Percentiles rank a stretch among this genome's conserved stretches.
Conservation (phyloP, 2,113 vertebrate species). For the Lichenostomus cassidix region DNA sequence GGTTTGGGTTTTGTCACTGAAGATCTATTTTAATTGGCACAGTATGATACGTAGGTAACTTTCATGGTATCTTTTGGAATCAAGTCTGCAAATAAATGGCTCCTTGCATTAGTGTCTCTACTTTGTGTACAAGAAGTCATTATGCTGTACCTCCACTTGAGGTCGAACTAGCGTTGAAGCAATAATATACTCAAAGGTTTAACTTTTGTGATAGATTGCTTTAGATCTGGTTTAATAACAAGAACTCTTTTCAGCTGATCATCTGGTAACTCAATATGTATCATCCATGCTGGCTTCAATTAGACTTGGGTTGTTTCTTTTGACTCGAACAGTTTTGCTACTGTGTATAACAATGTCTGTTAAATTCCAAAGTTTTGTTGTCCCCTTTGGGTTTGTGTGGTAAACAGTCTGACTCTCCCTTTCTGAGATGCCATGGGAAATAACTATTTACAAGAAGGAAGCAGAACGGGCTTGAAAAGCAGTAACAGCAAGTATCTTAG, state of each 20-base stretch:
- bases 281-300: slow-evolving; percentile 1
- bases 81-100: background rate
- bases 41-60: background rate
- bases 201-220: background rate
- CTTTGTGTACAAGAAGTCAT: background rate
- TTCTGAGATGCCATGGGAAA: slow-evolving; percentile 1
- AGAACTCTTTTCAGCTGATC: slow-evolving; percentile 12
- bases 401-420: background rate
- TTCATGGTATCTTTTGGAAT: background rate
- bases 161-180: background rate
- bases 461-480: slow-evolving; percentile 11
- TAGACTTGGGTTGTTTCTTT: slow-evolving; percentile 13
- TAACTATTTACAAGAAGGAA: background rate
- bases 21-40: background rate
- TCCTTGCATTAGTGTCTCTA: background rate
- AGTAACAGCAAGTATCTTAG: slow-evolving; percentile 29
- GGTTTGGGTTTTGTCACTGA: background rate
- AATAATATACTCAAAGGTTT: background rate
- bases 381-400: slow-evolving; percentile 21
- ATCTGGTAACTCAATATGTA: slow-evolving; percentile 13
- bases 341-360: background rate
- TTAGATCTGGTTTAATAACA: background rate
- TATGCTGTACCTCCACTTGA: background rate
- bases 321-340: background rate
- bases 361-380: slow-evolving; percentile 16